A percentile compares a stretch with the other conserved stretches of the same genome.
Evolutionary conservation across 64 coral and sea anemone genomes (phyloP).

Genomic region (Pocillopora verrucosa): DNA sequence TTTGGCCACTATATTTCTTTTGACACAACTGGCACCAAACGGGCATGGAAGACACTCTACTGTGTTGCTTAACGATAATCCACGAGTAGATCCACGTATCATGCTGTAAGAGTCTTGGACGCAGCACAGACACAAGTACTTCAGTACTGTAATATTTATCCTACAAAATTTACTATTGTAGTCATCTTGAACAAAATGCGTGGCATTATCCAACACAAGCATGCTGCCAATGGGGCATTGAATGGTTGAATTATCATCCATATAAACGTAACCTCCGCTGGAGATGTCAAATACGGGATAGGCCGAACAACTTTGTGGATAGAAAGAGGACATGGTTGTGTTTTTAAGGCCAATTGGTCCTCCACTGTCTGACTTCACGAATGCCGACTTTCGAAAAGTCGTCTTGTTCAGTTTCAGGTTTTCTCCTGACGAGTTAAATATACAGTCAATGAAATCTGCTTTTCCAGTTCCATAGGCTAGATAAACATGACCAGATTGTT

Average conservation of each 20-base stretch:
- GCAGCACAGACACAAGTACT: no score
- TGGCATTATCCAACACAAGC: not conserved
- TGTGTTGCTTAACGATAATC: no score
- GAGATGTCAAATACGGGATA: not conserved
- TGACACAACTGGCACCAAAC: not conserved
- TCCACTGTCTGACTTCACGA: slow-evolving; percentile 8
- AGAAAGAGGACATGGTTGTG: not conserved
- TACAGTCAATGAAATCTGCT: not conserved
- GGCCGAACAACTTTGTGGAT: not conserved
- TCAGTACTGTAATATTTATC: no score
- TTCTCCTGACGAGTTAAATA: not conserved
- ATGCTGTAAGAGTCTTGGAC: no score
- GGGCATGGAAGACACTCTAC: not conserved
- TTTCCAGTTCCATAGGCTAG: slow-evolving; percentile 23
- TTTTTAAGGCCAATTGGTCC: slow-evolving; percentile 3
- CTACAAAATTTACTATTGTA: no score
- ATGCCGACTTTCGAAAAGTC: not conserved
- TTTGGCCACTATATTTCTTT: not conserved
- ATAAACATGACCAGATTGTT: slow-evolving; percentile 1
- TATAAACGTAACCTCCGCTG: not conserved
- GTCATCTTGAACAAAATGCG: no score
- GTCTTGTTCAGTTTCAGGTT: not conserved
- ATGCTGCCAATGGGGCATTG: not conserved
- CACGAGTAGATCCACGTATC: no score
- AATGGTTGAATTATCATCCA: not conserved